Evolutionary conservation across 1,140 invertebrate species (phyloP).

Genomic region (Drosophila sproati): DNA sequence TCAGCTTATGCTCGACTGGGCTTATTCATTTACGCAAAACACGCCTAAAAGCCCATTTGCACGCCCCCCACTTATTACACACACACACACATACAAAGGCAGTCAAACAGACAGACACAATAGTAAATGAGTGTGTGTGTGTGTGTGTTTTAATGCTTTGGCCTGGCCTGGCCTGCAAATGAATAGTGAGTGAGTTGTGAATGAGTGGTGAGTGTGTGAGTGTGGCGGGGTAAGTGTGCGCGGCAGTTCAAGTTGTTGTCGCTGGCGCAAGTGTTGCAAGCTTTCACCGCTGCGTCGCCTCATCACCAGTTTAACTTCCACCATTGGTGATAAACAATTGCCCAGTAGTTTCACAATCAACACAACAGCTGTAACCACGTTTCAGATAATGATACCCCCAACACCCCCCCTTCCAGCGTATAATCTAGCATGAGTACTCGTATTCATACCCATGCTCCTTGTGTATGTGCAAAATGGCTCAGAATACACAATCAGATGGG

Average conservation of each 20-base stretch:
- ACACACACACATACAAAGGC: constrained; percentile 14
- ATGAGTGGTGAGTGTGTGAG: constrained; percentile 11
- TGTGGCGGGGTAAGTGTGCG: constrained; percentile 14
- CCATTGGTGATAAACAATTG: constrained; percentile 1
- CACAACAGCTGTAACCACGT: constrained; percentile 10
- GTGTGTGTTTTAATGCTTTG: constrained; percentile 15
- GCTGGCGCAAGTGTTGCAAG: constrained; percentile 42
- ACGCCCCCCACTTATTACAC: constrained; percentile 60
- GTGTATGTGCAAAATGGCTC: background rate
- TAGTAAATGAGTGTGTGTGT: constrained; percentile 13
- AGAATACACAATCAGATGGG: constrained; percentile 9
- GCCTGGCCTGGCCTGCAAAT: constrained; percentile 66
- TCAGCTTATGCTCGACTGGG: constrained; percentile 47
- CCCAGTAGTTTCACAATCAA: constrained; percentile 14
- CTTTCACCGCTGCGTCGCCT: background rate
- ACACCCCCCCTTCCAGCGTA: background rate
- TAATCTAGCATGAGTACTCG: constrained; percentile 1
- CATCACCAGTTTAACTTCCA: background rate
- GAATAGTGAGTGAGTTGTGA: constrained; percentile 63
- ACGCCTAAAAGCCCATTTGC: constrained; percentile 53
- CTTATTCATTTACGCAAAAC: constrained; percentile 78
- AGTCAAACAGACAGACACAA: constrained; percentile 20
- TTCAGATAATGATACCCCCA: constrained; percentile 3
- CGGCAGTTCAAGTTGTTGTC: constrained; percentile 57
- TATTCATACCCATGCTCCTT: background rate